Conservation (phyloP, 2,797 vertebrate genomes). For the Paratrypauchen microcephalus region DNA sequence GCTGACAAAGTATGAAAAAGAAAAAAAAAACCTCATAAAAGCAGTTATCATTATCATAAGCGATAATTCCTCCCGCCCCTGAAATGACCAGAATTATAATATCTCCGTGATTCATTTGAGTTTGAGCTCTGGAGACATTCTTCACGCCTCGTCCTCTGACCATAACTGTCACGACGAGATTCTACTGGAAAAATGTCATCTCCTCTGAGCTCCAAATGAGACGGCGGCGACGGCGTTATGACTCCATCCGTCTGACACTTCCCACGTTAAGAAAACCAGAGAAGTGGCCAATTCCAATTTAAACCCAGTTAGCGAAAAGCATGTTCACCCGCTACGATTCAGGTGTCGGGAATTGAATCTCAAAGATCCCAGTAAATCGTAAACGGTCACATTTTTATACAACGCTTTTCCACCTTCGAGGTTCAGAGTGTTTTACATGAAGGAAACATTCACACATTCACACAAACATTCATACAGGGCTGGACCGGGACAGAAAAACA, state of each 20-base stretch:
- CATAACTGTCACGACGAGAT: slow-evolving; percentile 43
- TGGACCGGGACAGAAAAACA: too few relatives aligned
- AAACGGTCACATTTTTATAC: too few relatives aligned
- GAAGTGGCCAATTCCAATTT: too few relatives aligned
- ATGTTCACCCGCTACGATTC: too few relatives aligned
- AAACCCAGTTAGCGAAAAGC: too few relatives aligned
- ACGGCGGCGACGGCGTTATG: slow-evolving; percentile 38
- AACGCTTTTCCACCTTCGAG: too few relatives aligned
- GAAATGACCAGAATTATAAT: slow-evolving; percentile 7
- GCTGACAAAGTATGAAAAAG: background rate
- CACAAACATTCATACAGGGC: too few relatives aligned
- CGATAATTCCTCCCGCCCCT: background rate
- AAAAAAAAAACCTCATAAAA: background rate
- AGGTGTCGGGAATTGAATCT: too few relatives aligned
- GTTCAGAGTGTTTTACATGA: too few relatives aligned
- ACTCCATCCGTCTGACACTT: slow-evolving; percentile 40
- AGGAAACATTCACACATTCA: too few relatives aligned
- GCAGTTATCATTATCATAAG: background rate
- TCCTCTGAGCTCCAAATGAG: slow-evolving; percentile 39
- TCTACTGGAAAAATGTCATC: slow-evolving; percentile 30
- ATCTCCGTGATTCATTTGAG: background rate
- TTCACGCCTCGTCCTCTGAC: slow-evolving; percentile 21
- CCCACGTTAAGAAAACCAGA: background rate
- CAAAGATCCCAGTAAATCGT: too few relatives aligned
- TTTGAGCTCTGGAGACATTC: slow-evolving; percentile 17